Evolutionary conservation across 2,888 invertebrate genomes (phyloP), one percentile per base, ranked within the genome.

Genomic region (Heliconius ethilla): DNA sequence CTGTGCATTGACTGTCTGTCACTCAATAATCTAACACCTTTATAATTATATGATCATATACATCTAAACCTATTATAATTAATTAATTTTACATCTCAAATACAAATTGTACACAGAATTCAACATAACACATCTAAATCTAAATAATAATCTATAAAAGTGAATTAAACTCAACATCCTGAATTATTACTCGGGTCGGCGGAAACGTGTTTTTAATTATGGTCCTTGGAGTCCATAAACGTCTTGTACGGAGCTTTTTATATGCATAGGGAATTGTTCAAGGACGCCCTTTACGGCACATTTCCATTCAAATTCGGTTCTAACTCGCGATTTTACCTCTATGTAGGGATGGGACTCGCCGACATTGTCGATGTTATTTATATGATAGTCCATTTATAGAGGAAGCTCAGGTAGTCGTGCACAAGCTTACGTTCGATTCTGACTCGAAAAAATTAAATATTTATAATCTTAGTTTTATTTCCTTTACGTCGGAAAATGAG

Each of bases 231-330:
- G 33, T 66, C 59, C 67, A 77, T 75, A 78, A 70, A 75, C 62
- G 65, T 76, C 72, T 76, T 77, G 78, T 78, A 78, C 75, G 51
- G 10, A 79, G 29, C 66, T 80, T 81, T 80, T 80, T 82, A 69
- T 78, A 69, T 74, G 76, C 75, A 80, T 78, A 82, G 82, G 81
- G 81, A 77, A 76, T 78, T 80, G 82, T 78, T 77, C 83, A 84
- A 83, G 84, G 82, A 80, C 83, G 79, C 76, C 79, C 78, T 81
- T 75, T 77, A 75, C 76, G 80, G 81, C 81, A 80, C 80, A 79
- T 80, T 83, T 78, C 80, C 82, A 84, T 84, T 84, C 82, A 82
- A 82, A 83, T 80, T 76, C 77, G 79, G 73, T 82, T 83, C 83
- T 83, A 84, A 82, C 79, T 78, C 63, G 69, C 70, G 70, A 29